Percentiles rank a stretch among this genome's conserved stretches.
These are phyloP conservation scores for Sebastes trivittatus DNA, from an alignment of 2,797 vertebrate species.

Conservation along the genomic window DNA sequence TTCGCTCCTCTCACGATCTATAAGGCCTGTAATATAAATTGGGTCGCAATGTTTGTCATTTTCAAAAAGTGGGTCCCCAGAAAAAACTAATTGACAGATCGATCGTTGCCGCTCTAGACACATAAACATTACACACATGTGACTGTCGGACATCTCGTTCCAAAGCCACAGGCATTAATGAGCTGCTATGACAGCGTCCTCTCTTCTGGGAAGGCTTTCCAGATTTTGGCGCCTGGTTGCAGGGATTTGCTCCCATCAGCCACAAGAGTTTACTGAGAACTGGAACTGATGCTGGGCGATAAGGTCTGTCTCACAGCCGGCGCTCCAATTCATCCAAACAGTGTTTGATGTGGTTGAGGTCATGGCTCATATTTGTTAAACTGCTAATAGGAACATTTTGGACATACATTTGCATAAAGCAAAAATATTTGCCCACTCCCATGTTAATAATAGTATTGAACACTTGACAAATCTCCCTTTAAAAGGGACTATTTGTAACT, in stretches of 20 bases:
- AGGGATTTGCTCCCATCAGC: background rate
- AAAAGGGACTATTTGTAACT: too few species aligned
- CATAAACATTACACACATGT: background rate
- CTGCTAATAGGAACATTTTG: background rate
- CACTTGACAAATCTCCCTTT: too few species aligned
- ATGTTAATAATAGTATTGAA: too few species aligned
- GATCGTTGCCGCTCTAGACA: too few species aligned
- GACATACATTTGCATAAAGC: too few species aligned
- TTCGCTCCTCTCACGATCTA: too few species aligned
- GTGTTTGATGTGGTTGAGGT: background rate
- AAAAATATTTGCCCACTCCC: too few species aligned
- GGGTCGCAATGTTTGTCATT: too few species aligned
- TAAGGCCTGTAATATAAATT: too few species aligned
- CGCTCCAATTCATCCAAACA: background rate
- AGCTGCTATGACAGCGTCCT: background rate
- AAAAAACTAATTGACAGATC: too few species aligned
- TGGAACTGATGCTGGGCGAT: background rate
- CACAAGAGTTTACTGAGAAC: background rate
- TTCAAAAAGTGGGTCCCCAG: too few species aligned
- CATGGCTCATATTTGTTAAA: background rate
- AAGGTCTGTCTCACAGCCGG: background rate
- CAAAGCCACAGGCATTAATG: background rate
- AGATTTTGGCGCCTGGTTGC: background rate
- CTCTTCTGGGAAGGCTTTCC: background rate
- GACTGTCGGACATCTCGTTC: background rate